These are phyloP conservation scores for Nothocercus julius DNA, from an alignment of 2,113 vertebrate genomes.

Conservation along the genomic window DNA sequence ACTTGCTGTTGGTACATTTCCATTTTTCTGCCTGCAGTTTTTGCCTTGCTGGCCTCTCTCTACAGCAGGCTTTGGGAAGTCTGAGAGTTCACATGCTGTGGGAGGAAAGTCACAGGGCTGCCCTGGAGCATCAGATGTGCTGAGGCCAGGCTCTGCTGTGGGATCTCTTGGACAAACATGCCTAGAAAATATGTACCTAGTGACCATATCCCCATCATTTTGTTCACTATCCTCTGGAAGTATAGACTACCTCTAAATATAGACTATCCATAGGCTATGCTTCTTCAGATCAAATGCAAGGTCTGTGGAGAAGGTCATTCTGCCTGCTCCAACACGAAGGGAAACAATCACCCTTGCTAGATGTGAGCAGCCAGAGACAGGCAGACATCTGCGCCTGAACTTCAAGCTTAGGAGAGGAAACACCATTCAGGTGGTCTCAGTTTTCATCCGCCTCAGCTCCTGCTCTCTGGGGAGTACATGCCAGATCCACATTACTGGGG, in stretches of 20 bases:
- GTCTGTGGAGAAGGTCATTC: neutral
- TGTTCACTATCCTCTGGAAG: neutral
- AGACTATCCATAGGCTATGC: no score
- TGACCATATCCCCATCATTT: neutral
- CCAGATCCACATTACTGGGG: neutral
- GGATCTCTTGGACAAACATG: neutral
- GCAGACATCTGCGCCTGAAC: neutral
- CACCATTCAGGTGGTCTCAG: fast-evolving
- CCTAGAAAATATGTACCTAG: neutral
- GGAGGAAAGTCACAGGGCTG: neutral
- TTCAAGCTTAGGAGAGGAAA: neutral
- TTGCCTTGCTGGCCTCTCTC: fast-evolving
- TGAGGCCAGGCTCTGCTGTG: neutral
- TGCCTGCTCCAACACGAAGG: neutral
- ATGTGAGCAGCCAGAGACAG: neutral
- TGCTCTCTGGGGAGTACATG: fast-evolving
- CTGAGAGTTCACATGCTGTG: fast-evolving
- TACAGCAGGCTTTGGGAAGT: neutral
- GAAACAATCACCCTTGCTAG: neutral
- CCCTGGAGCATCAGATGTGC: fast-evolving
- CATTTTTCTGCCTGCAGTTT: neutral
- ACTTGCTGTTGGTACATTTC: neutral
- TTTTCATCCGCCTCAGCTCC: neutral
- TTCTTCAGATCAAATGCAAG: neutral
- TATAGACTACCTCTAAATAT: neutral